Evolutionary conservation across 2,797 vertebrate species (phyloP).

Genomic region (Centroberyx gerrardi): DNA sequence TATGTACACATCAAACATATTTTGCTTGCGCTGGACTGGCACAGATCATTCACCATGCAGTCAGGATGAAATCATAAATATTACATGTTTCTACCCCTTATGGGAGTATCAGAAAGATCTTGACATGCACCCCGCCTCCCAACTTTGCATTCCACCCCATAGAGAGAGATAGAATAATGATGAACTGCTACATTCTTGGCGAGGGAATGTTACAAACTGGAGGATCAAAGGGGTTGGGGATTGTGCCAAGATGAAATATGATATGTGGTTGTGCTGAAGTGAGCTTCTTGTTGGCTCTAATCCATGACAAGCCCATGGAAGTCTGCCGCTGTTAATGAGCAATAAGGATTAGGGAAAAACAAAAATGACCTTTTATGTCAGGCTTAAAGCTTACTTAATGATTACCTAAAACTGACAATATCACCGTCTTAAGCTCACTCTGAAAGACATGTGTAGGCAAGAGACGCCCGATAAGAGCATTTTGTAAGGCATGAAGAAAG

Average conservation of each 20-base stretch:
- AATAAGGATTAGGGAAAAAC: neutral
- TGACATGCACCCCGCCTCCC: constrained; percentile 38
- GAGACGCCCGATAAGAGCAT: neutral
- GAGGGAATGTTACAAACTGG: constrained; percentile 47
- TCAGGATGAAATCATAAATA: constrained; percentile 40
- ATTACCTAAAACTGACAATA: neutral
- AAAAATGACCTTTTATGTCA: neutral
- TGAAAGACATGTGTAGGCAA: neutral
- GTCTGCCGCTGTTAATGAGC: neutral
- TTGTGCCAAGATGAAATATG: constrained; percentile 32
- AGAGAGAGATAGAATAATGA: constrained; percentile 33
- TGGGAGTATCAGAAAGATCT: constrained; percentile 44
- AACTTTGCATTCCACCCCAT: constrained; percentile 41
- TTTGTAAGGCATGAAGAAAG: neutral
- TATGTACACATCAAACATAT: constrained; percentile 23
- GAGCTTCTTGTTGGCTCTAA: constrained; percentile 29
- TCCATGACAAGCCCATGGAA: constrained; percentile 25
- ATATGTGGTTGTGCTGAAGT: constrained; percentile 20
- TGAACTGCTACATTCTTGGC: constrained; percentile 42
- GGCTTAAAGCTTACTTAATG: neutral
- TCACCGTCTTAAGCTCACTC: neutral
- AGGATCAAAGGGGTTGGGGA: constrained; percentile 57
- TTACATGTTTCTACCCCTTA: constrained; percentile 32
- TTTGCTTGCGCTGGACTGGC: neutral
- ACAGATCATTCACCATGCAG: neutral